Percentiles rank a stretch among this genome's conserved stretches.
Conservation (phyloP, 2,797 vertebrate species). For the Ciconia nigra region DNA sequence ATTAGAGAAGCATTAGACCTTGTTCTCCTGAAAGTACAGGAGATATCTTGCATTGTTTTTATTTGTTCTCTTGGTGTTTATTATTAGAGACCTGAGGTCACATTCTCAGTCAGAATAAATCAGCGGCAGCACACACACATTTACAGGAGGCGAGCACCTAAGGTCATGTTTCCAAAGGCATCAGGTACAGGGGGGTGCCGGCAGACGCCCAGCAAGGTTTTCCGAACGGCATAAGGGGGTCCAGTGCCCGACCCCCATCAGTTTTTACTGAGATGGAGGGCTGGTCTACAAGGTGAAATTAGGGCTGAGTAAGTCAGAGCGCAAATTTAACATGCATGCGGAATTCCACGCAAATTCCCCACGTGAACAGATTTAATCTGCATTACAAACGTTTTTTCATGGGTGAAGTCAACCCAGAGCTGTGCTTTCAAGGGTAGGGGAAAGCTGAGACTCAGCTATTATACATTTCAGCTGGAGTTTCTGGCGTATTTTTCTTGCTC, state of each 20-base stretch:
- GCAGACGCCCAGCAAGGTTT: neutral
- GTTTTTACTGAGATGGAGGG: neutral
- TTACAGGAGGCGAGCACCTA: neutral
- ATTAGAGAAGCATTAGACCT: neutral
- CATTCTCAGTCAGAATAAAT: neutral
- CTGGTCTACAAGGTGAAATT: neutral
- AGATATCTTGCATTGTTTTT: neutral
- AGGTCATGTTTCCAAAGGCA: neutral
- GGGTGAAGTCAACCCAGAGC: neutral
- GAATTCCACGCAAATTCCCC: neutral
- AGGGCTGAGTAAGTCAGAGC: neutral
- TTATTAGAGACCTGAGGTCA: neutral
- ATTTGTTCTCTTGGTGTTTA: neutral
- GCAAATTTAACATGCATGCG: neutral
- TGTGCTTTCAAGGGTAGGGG: neutral
- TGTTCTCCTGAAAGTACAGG: neutral
- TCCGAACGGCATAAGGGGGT: neutral
- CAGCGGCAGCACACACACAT: neutral
- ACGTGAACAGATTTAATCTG: conserved; percentile 9
- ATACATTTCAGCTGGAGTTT: neutral
- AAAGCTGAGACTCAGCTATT: neutral
- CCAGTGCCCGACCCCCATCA: neutral
- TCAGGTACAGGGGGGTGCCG: neutral
- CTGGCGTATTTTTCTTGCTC: neutral
- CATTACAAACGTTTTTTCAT: conserved; percentile 28